Conservation (phyloP, 1,140 invertebrate species). For the Colletes latitarsis region DNA sequence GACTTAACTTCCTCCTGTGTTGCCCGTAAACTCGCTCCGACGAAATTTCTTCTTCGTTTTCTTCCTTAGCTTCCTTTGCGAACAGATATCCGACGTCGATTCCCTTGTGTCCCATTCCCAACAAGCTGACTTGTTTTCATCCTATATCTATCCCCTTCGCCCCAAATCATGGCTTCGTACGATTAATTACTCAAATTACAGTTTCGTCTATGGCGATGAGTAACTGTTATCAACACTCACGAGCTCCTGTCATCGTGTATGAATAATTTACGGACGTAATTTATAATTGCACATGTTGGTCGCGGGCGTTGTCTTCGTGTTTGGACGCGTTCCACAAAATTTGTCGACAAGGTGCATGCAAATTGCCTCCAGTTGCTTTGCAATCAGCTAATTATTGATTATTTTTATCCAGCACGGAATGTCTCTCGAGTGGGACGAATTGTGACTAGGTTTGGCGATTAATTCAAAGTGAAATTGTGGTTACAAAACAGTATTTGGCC, state of each 20-base stretch:
- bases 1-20: slow-evolving; percentile 13
- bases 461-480: no score
- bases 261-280: slow-evolving; percentile 3
- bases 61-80: neutral
- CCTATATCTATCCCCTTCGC: no score
- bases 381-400: no score
- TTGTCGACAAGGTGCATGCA: neutral
- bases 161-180: neutral
- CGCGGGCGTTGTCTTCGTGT: neutral
- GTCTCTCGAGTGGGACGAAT: no score
- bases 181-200: slow-evolving; percentile 23
- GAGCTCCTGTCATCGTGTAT: neutral
- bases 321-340: neutral
- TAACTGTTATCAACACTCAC: neutral
- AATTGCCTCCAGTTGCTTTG: no score
- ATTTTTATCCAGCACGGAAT: no score
- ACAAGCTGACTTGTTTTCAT: neutral
- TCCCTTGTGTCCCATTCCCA: neutral
- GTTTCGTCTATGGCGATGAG: neutral
- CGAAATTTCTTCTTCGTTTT: slow-evolving; percentile 10
- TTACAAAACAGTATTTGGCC: no score
- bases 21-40: neutral
- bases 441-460: no score
- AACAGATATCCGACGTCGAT: neutral
- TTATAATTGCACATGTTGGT: neutral